Percentiles rank a stretch among this genome's conserved stretches.
phyloP scores from a whole-genome alignment of 2,888 invertebrate species.

The Mechanitis messenoides region DNA sequence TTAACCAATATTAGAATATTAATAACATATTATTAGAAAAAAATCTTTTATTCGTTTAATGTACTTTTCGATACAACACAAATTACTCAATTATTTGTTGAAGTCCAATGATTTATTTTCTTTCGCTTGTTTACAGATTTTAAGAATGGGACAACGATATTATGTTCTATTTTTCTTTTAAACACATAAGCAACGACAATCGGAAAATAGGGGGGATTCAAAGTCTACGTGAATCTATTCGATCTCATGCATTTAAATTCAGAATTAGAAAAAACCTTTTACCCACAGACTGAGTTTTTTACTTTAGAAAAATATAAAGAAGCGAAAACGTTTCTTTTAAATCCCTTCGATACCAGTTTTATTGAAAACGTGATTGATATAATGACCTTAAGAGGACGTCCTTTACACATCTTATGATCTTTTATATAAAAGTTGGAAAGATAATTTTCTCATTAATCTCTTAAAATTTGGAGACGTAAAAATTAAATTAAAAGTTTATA shows the following conservation, averaged over 20 bases:
- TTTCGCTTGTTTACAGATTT: constrained; percentile 9
- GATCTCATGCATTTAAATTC: constrained; percentile 77
- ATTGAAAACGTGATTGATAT: constrained; percentile 69
- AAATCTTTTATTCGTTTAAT: too few species aligned
- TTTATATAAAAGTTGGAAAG: constrained; percentile 17
- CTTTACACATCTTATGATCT: neutral
- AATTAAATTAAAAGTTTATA: constrained; percentile 18
- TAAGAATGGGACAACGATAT: constrained; percentile 46
- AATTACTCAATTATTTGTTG: too few species aligned
- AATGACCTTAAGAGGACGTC: constrained; percentile 39
- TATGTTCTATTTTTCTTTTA: constrained; percentile 57
- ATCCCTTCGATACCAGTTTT: constrained; percentile 54
- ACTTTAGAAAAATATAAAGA: constrained; percentile 44
- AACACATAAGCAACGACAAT: constrained; percentile 69
- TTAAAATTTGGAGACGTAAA: constrained; percentile 13
- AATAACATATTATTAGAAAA: too few species aligned
- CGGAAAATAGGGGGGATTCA: constrained; percentile 57
- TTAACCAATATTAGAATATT: too few species aligned
- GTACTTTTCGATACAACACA: too few species aligned
- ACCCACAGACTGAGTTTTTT: constrained; percentile 59
- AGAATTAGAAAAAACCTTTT: constrained; percentile 70
- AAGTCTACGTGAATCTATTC: constrained; percentile 67
- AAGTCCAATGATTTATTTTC: neutral
- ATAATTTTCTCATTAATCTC: constrained; percentile 14
- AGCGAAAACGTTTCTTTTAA: constrained; percentile 50